Evolutionary conservation across 2,113 vertebrate genomes (phyloP), one percentile per base, ranked within the genome.

Genomic region (Hystrix cristata): DNA sequence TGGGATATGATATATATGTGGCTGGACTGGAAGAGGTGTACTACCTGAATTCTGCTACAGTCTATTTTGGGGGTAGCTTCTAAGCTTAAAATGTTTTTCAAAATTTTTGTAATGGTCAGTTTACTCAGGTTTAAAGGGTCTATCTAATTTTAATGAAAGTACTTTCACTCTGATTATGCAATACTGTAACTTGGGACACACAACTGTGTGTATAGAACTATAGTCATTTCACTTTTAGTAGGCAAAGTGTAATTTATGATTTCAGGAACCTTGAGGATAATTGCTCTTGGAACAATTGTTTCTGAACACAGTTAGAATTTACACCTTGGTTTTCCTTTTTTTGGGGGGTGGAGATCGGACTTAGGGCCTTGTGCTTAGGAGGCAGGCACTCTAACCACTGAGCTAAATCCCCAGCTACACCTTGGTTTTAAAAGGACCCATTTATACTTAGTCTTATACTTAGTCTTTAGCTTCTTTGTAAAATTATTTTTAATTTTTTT

Each of bases 111-210:
- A 84, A 65, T 83, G 34, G 34, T 89, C 64, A 80, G 1, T 88
- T 92, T 92, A 93, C 43, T 96, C 1, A 83, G 19, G 25, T 79
- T 85, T 89, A 87, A 88, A 48, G 25, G n/a, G 12, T 86, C 4
- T 94, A 51, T 79, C 59, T 94, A 64, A 65, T 57, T 94, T 86
- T 95, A 90, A 79, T 90, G 81, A 92, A 90, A 80, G 25, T 79
- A 43, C 55, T 97, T 96, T 90, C n/a, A 71, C 6, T 79, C n/a
- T 64, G 29, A n/a, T 93, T 85, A 90, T 92, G 90, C 90, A 88
- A 60, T 78, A 78, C 46, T 78, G 46, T 86, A 93, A 69, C 71
- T 90, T 74, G 87, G 84, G 34, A 81, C 27, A 10, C 43, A 92
- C 43, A 92, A 91, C 31, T 53, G 3, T 88, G 59, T 88, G 19